A percentile compares a stretch with the other conserved stretches of the same genome.
Evolutionary conservation across 2,113 vertebrate species (phyloP).

Genomic region (Tragelaphus buxtoni): DNA sequence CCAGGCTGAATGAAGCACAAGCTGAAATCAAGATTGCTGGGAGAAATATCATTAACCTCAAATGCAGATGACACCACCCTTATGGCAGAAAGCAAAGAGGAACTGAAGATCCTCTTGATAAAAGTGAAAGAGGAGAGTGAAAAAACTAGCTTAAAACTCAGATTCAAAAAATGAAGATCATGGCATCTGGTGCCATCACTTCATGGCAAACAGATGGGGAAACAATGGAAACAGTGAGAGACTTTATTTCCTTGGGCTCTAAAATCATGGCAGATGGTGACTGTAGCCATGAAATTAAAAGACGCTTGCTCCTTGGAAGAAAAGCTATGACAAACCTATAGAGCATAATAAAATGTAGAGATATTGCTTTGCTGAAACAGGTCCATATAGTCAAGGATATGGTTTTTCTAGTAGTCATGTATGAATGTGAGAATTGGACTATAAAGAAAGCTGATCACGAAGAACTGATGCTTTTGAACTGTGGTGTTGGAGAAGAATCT

Average conservation of each 20-base stretch:
- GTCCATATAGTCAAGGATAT: background rate
- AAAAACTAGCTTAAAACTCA: background rate
- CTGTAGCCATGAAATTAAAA: background rate
- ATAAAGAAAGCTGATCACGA: background rate
- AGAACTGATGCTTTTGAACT: background rate
- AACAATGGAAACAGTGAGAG: accelerated
- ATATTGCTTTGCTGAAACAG: background rate
- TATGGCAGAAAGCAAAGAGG: background rate
- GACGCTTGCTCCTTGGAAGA: background rate
- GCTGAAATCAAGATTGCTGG: background rate
- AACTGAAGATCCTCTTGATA: background rate
- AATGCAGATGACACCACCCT: background rate
- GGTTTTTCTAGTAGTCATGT: background rate
- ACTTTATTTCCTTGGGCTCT: background rate
- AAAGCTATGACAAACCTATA: background rate
- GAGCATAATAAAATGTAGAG: background rate
- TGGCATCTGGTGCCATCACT: background rate
- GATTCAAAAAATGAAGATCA: background rate
- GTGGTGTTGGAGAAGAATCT: background rate
- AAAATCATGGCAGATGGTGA: background rate
- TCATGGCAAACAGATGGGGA: background rate
- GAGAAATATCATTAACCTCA: background rate
- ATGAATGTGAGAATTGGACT: background rate
- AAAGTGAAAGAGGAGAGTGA: background rate
- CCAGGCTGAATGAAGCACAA: background rate